These are phyloP conservation scores for Dynastes hyllus DNA, from an alignment of 2,888 invertebrate genomes.

Conservation along the genomic window DNA sequence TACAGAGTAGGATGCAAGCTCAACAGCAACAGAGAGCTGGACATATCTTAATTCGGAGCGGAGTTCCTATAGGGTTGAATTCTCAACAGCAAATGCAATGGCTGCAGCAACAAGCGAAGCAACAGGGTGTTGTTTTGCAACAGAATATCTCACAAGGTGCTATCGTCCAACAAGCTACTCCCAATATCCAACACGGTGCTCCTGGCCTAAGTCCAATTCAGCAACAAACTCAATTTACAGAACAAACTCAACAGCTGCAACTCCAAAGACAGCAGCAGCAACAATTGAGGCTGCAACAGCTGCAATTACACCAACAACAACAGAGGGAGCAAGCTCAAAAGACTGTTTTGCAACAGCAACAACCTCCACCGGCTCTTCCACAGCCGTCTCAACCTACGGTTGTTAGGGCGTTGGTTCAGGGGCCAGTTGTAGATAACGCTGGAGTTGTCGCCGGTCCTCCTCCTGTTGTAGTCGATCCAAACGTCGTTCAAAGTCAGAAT, in stretches of 20 bases:
- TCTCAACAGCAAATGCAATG: slow-evolving; percentile 71
- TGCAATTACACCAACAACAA: slow-evolving; percentile 76
- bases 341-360: slow-evolving; percentile 37
- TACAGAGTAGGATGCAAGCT: slow-evolving; percentile 73
- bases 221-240: slow-evolving; percentile 62
- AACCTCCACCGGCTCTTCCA: slow-evolving; percentile 63
- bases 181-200: slow-evolving; percentile 54
- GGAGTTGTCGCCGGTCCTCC: slow-evolving; percentile 52
- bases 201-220: slow-evolving; percentile 69
- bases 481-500: slow-evolving; percentile 65
- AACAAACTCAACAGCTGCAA: slow-evolving; percentile 65
- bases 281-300: slow-evolving; percentile 78
- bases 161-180: slow-evolving; percentile 54
- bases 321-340: slow-evolving; percentile 74
- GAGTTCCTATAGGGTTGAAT: slow-evolving; percentile 68
- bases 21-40: slow-evolving; percentile 67
- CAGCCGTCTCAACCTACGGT: slow-evolving; percentile 50
- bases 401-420: slow-evolving; percentile 29
- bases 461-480: slow-evolving; percentile 55
- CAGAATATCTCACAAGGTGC: slow-evolving; percentile 57
- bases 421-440: slow-evolving; percentile 49
- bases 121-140: slow-evolving; percentile 68
- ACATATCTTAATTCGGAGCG: slow-evolving; percentile 68
- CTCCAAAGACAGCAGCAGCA: slow-evolving; percentile 75
- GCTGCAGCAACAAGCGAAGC: slow-evolving; percentile 70